phyloP scores from a whole-genome alignment of 2,113 vertebrate genomes.

The Apteryx owenii region DNA sequence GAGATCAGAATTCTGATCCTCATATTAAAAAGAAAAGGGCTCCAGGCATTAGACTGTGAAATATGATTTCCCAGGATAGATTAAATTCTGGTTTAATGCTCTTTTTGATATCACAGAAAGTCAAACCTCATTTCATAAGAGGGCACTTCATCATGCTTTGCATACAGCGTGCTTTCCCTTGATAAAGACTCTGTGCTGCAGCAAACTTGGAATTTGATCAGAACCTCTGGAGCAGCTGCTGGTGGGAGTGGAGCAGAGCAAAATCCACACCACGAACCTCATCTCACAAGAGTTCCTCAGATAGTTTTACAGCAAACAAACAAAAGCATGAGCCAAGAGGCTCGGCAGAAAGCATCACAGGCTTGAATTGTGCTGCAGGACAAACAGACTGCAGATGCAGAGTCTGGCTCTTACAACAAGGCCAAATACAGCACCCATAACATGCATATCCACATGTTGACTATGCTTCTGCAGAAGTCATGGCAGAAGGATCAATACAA shows the following conservation, averaged over 20 bases:
- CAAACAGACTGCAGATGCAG: not conserved
- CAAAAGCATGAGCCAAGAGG: not conserved
- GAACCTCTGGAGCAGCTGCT: not conserved
- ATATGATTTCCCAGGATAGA: slow-evolving; percentile 65
- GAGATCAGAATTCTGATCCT: slow-evolving; percentile 59
- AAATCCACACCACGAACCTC: slow-evolving; percentile 7
- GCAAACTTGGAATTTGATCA: slow-evolving; percentile 52
- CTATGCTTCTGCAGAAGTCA: not conserved
- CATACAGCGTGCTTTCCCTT: slow-evolving; percentile 23
- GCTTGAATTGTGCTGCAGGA: not conserved
- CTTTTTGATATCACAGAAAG: slow-evolving; percentile 62
- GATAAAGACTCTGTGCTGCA: slow-evolving; percentile 26
- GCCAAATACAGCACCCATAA: not conserved
- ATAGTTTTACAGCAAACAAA: slow-evolving; percentile 38
- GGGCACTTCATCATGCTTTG: slow-evolving; percentile 2
- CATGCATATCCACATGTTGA: not conserved
- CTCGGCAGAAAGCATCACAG: not conserved
- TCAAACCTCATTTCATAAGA: slow-evolving; percentile 53
- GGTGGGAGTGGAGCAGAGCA: slow-evolving; percentile 5
- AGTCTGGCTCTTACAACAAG: not conserved
- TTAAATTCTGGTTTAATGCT: slow-evolving; percentile 58
- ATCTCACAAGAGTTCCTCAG: slow-evolving; percentile 32
- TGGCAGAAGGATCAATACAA: not conserved
- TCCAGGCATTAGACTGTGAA: slow-evolving; percentile 58
- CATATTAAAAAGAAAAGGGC: slow-evolving; percentile 55